Evolutionary conservation across 2,113 vertebrate genomes (phyloP).

Genomic region (Sylvilagus bachmani): DNA sequence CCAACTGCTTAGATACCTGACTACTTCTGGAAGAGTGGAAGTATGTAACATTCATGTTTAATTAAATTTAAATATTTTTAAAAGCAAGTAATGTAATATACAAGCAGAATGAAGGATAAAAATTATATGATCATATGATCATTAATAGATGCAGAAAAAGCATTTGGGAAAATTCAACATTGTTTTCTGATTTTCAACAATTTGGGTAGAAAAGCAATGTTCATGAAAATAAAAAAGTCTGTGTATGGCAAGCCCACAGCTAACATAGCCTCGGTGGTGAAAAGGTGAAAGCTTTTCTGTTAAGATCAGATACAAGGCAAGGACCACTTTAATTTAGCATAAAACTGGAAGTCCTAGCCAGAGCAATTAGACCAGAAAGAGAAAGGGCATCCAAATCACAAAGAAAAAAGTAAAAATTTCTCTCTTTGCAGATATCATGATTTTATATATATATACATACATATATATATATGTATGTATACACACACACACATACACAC

Average conservation of each 20-base stretch:
- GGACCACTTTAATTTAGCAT: neutral
- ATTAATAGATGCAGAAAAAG: neutral
- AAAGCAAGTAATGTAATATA: neutral
- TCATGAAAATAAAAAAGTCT: too few relatives aligned
- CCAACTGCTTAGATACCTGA: slow-evolving; percentile 46
- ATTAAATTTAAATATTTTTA: slow-evolving; percentile 13
- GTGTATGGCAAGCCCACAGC: neutral
- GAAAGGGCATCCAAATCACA: neutral
- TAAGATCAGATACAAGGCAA: neutral
- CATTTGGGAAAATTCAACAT: neutral
- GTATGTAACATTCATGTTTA: neutral
- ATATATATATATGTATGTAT: too few relatives aligned
- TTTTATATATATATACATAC: neutral
- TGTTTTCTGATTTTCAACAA: neutral
- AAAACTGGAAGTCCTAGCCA: neutral
- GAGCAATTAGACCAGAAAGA: neutral
- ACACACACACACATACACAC: too few relatives aligned
- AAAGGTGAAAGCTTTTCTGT: neutral
- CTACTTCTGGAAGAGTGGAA: slow-evolving; percentile 3
- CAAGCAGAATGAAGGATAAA: neutral
- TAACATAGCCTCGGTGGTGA: neutral
- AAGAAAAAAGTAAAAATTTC: neutral
- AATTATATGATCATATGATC: neutral
- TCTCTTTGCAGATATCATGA: neutral
- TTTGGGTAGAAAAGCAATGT: neutral